Base-by-base conservation (phyloP, 2,113 vertebrate genomes). In the Centropus unirufus region DNA sequence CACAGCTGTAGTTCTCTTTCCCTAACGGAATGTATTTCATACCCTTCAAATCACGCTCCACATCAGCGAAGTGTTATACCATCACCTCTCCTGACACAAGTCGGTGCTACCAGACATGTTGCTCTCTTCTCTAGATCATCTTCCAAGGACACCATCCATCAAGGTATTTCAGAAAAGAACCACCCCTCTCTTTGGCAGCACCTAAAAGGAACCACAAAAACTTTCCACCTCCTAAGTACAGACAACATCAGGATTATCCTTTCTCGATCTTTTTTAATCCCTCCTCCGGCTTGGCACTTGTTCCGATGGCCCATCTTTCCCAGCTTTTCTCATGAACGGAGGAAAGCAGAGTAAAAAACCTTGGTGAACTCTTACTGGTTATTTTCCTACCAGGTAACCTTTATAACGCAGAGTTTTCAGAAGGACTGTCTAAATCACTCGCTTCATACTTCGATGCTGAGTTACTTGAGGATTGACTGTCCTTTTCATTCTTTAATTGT, bases 31-130 rank as follows among this genome's bases (percentile, higher is more conserved):
- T 3, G 2, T 32, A 17, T 89, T 87, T 92, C 44, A 22, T 52
- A 49, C 14, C 9, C 34, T 64, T 87, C 29, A 72, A 92, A 91
- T 64, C 42, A 59, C 21, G 44, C 34, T 57, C 32, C 47, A 70
- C 32, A 63, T 18, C 32, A 72, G 26, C 19, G 32, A 82, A 64
- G n/a, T 30, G 12, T 49, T 78, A 26, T 2, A 39, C 9, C 12
- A 2, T 17, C 14, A 34, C 55, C 57, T 14, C 13, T 78, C 34
- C 19, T 68, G 77, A 39, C 36, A 62, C 17, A 75, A 72, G 44
- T 11, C 2, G 0, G 6, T 87, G 57, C 34, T 30, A 14, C 16
- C 29, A 2, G 19, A 11, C 39, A 5, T 49, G 23, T 32, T 51
- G 8, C 20, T 69, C 83, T 79, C 55, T 83, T 77, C 46, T 80